phyloP scores from a whole-genome alignment of 2,113 vertebrate species.

The Dendrocopos noguchii region DNA sequence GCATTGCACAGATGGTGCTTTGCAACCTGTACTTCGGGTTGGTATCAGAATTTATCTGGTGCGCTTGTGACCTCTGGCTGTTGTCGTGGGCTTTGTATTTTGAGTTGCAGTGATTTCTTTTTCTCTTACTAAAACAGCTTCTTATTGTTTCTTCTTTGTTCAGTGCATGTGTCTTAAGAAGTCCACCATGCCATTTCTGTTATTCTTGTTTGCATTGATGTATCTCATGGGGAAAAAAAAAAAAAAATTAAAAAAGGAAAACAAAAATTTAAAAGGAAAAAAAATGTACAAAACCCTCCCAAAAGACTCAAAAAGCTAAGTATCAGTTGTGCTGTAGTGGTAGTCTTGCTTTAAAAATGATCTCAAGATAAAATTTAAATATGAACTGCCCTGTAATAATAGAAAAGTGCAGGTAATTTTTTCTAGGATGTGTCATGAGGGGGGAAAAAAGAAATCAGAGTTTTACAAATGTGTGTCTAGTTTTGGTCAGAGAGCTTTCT shows the following conservation, averaged over 20 bases:
- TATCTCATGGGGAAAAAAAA: background rate
- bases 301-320: background rate
- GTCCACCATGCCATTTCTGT: background rate
- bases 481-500: background rate
- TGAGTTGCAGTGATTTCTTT: background rate
- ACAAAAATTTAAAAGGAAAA: no score
- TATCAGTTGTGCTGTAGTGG: background rate
- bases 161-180: background rate
- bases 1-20: conserved; percentile 30
- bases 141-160: background rate
- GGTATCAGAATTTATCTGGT: background rate
- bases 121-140: background rate
- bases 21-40: background rate
- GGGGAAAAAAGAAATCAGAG: background rate
- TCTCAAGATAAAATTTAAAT: background rate
- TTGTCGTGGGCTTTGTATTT: conserved; percentile 2
- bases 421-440: background rate
- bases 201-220: background rate
- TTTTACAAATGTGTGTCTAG: background rate
- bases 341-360: background rate
- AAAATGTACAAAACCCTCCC: no score
- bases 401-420: background rate
- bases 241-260: no score
- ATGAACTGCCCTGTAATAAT: background rate
- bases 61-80: conserved; percentile 47